A percentile compares a stretch with the other conserved stretches of the same genome.
phyloP scores from a whole-genome alignment of 2,797 vertebrate genomes.

The Spondyliosoma cantharus region DNA sequence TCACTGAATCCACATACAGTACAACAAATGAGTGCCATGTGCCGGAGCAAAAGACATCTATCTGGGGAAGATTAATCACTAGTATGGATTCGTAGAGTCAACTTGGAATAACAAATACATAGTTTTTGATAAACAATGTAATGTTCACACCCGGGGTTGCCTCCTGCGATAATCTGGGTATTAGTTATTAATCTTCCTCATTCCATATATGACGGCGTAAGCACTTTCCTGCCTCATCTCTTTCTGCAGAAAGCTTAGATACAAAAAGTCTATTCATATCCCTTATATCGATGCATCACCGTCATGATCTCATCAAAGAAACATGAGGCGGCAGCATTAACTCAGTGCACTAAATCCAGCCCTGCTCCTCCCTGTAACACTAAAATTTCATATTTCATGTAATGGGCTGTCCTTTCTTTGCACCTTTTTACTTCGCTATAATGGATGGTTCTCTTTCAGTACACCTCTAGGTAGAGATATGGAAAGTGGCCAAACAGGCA shows the following conservation, averaged over 20 bases:
- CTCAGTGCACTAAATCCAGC: conserved; percentile 75
- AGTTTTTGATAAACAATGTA: conserved; percentile 59
- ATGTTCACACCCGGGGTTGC: conserved; percentile 42
- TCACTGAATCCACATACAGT: conserved; percentile 45
- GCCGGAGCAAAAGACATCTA: conserved; percentile 60
- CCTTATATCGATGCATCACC: conserved; percentile 70
- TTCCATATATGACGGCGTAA: conserved; percentile 53
- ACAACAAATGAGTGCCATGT: conserved; percentile 59
- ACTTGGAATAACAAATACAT: conserved; percentile 61
- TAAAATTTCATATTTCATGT: conserved; percentile 75
- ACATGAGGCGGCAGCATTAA: conserved; percentile 80
- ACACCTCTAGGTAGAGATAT: conserved; percentile 37
- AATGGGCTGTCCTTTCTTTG: conserved; percentile 60
- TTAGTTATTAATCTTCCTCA: conserved; percentile 65
- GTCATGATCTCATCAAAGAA: conserved; percentile 83
- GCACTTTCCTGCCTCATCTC: conserved; percentile 55
- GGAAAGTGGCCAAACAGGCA: conserved; percentile 38
- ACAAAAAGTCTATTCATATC: conserved; percentile 80
- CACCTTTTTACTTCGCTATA: conserved; percentile 50
- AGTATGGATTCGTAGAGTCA: conserved; percentile 44
- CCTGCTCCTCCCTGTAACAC: conserved; percentile 54
- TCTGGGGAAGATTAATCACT: conserved; percentile 62
- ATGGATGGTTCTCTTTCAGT: conserved; percentile 54
- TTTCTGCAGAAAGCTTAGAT: conserved; percentile 57
- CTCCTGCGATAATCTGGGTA: conserved; percentile 59